Evolutionary conservation across 2,113 vertebrate genomes (phyloP).

Genomic region (Stigmatopora argus): DNA sequence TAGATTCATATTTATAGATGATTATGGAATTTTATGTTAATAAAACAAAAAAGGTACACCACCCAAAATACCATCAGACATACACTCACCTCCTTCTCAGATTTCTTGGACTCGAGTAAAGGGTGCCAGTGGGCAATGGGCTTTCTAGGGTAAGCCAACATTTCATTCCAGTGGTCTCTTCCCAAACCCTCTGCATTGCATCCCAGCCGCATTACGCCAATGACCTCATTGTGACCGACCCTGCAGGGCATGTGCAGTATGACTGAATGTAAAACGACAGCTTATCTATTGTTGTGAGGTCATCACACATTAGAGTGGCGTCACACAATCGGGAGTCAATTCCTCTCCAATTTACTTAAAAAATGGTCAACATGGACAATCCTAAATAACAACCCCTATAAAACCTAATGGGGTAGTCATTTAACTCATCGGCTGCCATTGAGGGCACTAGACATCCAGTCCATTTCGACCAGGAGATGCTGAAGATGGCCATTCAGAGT

Average conservation of each 20-base stretch:
- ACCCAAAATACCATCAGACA: not conserved
- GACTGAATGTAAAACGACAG: conserved; percentile 31
- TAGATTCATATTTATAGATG: too few relatives aligned
- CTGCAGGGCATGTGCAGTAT: conserved; percentile 60
- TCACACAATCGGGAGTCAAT: conserved; percentile 24
- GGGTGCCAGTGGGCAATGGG: conserved; percentile 97
- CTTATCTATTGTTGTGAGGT: conserved; percentile 6
- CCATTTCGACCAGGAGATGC: too few relatives aligned
- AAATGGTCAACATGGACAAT: too few relatives aligned
- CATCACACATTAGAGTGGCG: not conserved
- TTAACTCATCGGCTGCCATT: too few relatives aligned
- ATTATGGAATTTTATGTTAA: too few relatives aligned
- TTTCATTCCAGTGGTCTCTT: conserved; percentile 98
- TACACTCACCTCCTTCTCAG: conserved; percentile 87
- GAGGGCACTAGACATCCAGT: too few relatives aligned
- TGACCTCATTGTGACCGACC: conserved; percentile 97
- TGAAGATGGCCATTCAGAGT: too few relatives aligned
- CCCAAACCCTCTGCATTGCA: conserved; percentile 85
- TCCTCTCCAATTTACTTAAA: too few relatives aligned
- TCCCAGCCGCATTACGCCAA: conserved; percentile 88
- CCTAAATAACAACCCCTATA: too few relatives aligned
- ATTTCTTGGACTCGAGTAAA: conserved; percentile 92
- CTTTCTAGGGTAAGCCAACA: conserved; percentile 94
- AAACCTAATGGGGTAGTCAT: too few relatives aligned
- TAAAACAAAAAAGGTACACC: not conserved